Evolutionary conservation across 1,140 invertebrate genomes (phyloP).

Genomic region (Hycleus phaleratus): DNA sequence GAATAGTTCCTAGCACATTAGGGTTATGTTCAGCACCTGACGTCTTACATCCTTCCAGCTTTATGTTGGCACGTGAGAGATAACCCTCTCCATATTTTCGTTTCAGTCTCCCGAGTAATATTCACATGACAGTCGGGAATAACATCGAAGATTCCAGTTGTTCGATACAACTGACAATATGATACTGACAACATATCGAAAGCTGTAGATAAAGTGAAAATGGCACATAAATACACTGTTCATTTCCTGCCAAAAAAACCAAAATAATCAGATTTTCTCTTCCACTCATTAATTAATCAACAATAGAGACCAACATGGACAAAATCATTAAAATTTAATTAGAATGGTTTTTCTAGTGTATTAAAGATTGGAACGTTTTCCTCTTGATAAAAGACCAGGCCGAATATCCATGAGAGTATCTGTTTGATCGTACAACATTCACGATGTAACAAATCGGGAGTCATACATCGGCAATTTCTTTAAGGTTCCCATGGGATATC

Average conservation of each 20-base stretch:
- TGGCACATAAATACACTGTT: too few species aligned
- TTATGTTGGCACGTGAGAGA: slow-evolving; percentile 9
- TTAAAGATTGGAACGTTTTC: too few species aligned
- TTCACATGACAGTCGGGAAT: neutral
- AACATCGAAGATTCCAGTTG: too few species aligned
- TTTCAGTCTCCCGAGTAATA: slow-evolving; percentile 5
- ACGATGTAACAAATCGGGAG: slow-evolving; percentile 38
- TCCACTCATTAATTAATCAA: too few species aligned
- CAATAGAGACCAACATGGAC: too few species aligned
- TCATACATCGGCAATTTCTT: slow-evolving; percentile 41
- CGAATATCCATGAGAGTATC: slow-evolving; percentile 14
- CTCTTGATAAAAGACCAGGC: neutral
- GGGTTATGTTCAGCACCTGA: slow-evolving; percentile 13
- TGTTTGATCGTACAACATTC: slow-evolving; percentile 23
- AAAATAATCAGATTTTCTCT: too few species aligned
- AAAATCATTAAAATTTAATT: too few species aligned
- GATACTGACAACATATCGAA: too few species aligned
- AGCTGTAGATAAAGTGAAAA: too few species aligned
- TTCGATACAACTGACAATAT: too few species aligned
- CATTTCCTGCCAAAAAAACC: too few species aligned
- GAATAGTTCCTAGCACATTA: slow-evolving; percentile 4
- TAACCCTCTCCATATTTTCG: slow-evolving; percentile 11
- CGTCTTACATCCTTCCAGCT: slow-evolving; percentile 11
- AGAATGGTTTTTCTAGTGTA: too few species aligned
- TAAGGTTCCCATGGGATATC: slow-evolving; percentile 34